Evolutionary conservation across 2,797 vertebrate genomes (phyloP), one percentile per base, ranked within the genome.

Genomic region (Neomorphus geoffroyi): DNA sequence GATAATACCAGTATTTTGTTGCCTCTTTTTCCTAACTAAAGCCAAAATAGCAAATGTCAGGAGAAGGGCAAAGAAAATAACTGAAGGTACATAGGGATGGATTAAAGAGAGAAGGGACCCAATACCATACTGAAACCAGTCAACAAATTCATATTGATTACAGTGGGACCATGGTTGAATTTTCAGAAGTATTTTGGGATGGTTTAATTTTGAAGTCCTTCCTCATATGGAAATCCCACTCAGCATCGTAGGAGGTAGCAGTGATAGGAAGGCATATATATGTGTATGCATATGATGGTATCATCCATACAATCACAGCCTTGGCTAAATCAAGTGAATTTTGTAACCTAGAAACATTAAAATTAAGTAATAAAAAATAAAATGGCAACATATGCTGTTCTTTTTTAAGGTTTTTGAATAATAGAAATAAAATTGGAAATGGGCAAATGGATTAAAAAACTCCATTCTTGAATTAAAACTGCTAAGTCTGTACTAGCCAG

Each of bases 321-420:
- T 86, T n/a, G 61, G 88, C 86, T 94, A 96, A 94, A 94, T 93
- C 64, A 64, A 97, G 91, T 88, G 90, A 93, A 95, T 96, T 90
- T 93, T 96, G 88, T 96, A 96, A 94, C 93, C 95, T 90, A 96
- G 92, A 88, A 96, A 91, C 88, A 93, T 96, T 86, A 94, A 95
- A 94, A 95, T 95, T 86, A 96, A 91, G 86, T 70, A 77, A 95
- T 83, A 81, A 45, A 24, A 86, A 57, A 13, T 54, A 50, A 96
- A 95, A 95, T 61, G 77, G 91, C 48, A 93, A 90, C 91, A 94
- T 80, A 94, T 91, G 85, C 86, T 94, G 43, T 88, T 94, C 86
- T 90, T 94, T 96, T 94, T 96, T 57, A 88, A 93, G 80, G 39
- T 77, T 94, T 95, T 79, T 86, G 71, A 93, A 94, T 95, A 96